Conservation (phyloP, 2,888 invertebrate genomes). For the Rhagonycha fulva region DNA sequence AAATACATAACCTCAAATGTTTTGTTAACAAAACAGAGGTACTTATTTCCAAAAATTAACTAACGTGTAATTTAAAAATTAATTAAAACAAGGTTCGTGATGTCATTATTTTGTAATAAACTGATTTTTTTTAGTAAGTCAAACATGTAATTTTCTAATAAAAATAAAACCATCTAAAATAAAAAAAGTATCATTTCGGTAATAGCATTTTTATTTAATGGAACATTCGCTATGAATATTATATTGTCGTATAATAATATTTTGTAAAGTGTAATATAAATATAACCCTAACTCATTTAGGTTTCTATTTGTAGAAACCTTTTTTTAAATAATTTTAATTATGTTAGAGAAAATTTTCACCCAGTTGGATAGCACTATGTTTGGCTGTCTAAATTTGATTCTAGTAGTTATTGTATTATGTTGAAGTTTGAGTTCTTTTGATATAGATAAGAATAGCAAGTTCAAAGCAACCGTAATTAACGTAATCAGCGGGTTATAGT, state of each 20-base stretch:
- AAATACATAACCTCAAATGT: background rate
- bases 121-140: background rate
- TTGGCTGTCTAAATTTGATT: background rate
- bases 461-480: background rate
- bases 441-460: background rate
- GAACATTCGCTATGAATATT: too few species aligned
- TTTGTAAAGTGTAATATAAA: too few species aligned
- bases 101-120: background rate
- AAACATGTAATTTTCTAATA: background rate
- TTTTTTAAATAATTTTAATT: too few species aligned
- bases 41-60: background rate
- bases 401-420: background rate
- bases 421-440: background rate
- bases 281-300: too few species aligned
- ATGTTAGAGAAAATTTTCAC: background rate
- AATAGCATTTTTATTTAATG: background rate
- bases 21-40: background rate
- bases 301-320: too few species aligned
- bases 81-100: background rate
- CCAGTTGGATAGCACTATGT: background rate
- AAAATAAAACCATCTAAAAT: background rate
- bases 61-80: background rate
- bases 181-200: background rate
- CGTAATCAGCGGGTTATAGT: background rate
- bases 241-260: too few species aligned